phyloP scores from a whole-genome alignment of 2,888 invertebrate species.

The Athripsodes cinereus region DNA sequence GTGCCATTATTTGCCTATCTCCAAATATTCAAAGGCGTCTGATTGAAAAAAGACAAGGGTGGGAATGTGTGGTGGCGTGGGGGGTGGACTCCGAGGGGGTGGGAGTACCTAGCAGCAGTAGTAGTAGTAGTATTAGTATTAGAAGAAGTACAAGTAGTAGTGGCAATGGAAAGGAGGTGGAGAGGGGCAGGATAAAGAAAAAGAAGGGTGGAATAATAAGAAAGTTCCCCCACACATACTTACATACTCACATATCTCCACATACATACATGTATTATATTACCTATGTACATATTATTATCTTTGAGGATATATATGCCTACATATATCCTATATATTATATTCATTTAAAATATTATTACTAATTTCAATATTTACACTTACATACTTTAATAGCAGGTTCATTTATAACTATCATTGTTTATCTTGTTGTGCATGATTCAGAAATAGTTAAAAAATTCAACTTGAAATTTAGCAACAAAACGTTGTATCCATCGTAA shows the following conservation, averaged over 20 bases:
- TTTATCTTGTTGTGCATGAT: no score
- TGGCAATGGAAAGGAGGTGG: slow-evolving; percentile 6
- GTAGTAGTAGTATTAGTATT: background rate
- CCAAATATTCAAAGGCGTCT: slow-evolving; percentile 29
- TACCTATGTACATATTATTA: slow-evolving; percentile 1
- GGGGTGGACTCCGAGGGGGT: slow-evolving; percentile 11
- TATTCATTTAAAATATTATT: no score
- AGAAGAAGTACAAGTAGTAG: no score
- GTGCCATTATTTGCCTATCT: slow-evolving; percentile 27
- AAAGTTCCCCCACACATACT: slow-evolving; percentile 11
- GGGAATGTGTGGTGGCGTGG: slow-evolving; percentile 8
- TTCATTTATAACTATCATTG: no score
- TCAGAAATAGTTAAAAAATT: no score
- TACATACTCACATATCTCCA: background rate
- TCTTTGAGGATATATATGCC: background rate
- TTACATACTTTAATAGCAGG: no score
- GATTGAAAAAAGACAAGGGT: slow-evolving; percentile 28
- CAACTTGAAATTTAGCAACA: no score
- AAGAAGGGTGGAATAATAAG: slow-evolving; percentile 23
- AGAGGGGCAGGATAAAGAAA: slow-evolving; percentile 14
- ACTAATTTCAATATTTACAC: no score
- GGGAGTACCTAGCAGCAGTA: background rate
- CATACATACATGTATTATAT: background rate
- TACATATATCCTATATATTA: no score
- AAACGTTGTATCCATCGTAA: no score